These are phyloP conservation scores for Catocala sponsa DNA, from an alignment of 2,888 invertebrate species.

Conservation along the genomic window DNA sequence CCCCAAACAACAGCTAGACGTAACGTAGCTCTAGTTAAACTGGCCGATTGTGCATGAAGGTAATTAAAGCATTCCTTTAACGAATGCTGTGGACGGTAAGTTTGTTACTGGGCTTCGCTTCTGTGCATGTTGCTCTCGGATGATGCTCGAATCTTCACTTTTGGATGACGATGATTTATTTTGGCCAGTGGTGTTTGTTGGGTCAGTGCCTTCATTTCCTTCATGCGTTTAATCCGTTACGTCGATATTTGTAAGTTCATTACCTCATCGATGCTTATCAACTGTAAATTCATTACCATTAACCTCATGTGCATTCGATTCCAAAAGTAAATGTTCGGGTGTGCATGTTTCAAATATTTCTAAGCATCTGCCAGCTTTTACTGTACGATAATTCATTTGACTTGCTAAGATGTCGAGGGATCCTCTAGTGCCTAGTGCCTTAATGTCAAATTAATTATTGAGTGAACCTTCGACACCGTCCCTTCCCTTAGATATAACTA, in stretches of 20 bases:
- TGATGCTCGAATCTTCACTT: slow-evolving; percentile 48
- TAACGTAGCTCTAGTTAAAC: slow-evolving; percentile 80
- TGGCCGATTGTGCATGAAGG: slow-evolving; percentile 82
- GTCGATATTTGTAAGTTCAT: slow-evolving; percentile 17
- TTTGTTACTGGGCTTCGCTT: slow-evolving; percentile 74
- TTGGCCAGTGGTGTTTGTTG: slow-evolving; percentile 17
- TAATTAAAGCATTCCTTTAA: slow-evolving; percentile 82
- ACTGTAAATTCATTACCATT: slow-evolving; percentile 18
- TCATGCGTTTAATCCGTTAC: slow-evolving; percentile 14
- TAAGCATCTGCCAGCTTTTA: slow-evolving; percentile 56
- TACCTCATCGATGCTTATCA: background rate
- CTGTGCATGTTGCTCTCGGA: slow-evolving; percentile 54
- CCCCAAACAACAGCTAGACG: slow-evolving; percentile 75
- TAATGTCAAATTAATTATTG: slow-evolving; percentile 65
- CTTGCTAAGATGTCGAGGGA: slow-evolving; percentile 84
- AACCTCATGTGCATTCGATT: slow-evolving; percentile 23
- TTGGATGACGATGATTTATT: slow-evolving; percentile 33
- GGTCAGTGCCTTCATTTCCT: slow-evolving; percentile 23
- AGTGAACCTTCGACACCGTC: slow-evolving; percentile 77
- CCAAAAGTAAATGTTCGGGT: slow-evolving; percentile 72
- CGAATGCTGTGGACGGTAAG: slow-evolving; percentile 84
- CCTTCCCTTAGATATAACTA: slow-evolving; percentile 52
- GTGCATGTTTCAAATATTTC: slow-evolving; percentile 58
- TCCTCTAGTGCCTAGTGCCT: slow-evolving; percentile 59
- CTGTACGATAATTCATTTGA: slow-evolving; percentile 84